These are phyloP conservation scores for Asarcornis scutulata DNA, from an alignment of 2,113 vertebrate species.

Conservation along the genomic window DNA sequence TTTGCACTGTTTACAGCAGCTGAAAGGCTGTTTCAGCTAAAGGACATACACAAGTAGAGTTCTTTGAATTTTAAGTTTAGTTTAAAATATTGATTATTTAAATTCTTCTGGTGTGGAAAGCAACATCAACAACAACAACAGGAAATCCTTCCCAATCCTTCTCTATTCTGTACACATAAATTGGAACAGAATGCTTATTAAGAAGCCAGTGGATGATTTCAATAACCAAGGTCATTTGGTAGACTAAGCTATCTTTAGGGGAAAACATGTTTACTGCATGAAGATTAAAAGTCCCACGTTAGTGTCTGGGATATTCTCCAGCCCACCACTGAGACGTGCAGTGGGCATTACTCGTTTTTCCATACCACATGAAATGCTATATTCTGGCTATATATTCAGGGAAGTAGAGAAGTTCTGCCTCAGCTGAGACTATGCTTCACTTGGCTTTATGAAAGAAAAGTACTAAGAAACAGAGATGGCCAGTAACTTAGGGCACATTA, in stretches of 20 bases:
- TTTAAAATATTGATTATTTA: neutral
- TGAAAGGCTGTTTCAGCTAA: neutral
- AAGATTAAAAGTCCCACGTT: neutral
- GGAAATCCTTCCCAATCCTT: neutral
- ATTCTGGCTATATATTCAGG: neutral
- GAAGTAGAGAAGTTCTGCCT: neutral
- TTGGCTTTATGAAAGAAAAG: neutral
- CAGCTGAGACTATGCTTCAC: neutral
- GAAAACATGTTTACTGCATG: neutral
- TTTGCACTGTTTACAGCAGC: neutral
- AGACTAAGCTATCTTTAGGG: neutral
- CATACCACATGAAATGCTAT: neutral
- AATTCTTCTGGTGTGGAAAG: neutral
- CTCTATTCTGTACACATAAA: neutral
- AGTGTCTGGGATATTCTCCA: constrained; percentile 10
- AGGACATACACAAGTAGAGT: neutral
- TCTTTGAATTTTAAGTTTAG: neutral
- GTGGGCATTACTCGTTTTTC: neutral
- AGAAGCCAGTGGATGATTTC: neutral
- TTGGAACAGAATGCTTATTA: neutral
- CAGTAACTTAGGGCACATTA: neutral
- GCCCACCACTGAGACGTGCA: neutral
- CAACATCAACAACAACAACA: neutral
- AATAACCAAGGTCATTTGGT: neutral
- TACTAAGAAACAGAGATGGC: neutral